Conservation (phyloP, 2,113 vertebrate genomes). For the Bubo blakistoni region DNA sequence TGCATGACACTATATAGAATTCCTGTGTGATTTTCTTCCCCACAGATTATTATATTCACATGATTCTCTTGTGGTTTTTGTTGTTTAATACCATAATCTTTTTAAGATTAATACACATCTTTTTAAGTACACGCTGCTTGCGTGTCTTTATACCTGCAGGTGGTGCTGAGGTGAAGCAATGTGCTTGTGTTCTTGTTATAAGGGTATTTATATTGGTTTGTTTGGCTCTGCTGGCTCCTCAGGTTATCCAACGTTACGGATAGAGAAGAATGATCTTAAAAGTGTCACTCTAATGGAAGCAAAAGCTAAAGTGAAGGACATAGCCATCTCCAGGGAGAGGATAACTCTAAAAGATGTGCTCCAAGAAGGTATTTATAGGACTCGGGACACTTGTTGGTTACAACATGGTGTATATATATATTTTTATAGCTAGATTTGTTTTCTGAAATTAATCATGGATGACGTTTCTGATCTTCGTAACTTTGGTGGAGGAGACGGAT, state of each 20-base stretch:
- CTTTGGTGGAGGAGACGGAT: neutral
- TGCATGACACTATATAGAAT: neutral
- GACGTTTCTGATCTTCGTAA: neutral
- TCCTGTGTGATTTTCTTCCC: neutral
- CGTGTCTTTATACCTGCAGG: neutral
- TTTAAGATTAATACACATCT: neutral
- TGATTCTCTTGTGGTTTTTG: neutral
- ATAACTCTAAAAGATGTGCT: constrained; percentile 93
- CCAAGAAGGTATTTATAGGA: constrained; percentile 85
- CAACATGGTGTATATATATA: neutral
- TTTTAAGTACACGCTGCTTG: neutral
- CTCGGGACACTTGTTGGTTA: neutral
- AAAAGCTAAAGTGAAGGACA: constrained; percentile 97
- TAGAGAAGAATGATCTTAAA: constrained; percentile 98
- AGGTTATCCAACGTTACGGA: constrained; percentile 95
- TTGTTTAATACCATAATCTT: neutral
- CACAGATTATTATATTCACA: neutral
- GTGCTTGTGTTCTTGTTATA: neutral
- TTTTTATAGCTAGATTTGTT: neutral
- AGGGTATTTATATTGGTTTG: constrained; percentile 80
- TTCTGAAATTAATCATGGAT: neutral
- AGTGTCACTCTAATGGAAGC: constrained; percentile 94
- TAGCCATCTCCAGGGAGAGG: constrained; percentile 94
- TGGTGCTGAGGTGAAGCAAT: neutral
- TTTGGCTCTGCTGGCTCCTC: constrained; percentile 81